Conservation (phyloP, 37 sponge, comb jelly and placozoan genomes). For the Amphimedon queenslandica region DNA sequence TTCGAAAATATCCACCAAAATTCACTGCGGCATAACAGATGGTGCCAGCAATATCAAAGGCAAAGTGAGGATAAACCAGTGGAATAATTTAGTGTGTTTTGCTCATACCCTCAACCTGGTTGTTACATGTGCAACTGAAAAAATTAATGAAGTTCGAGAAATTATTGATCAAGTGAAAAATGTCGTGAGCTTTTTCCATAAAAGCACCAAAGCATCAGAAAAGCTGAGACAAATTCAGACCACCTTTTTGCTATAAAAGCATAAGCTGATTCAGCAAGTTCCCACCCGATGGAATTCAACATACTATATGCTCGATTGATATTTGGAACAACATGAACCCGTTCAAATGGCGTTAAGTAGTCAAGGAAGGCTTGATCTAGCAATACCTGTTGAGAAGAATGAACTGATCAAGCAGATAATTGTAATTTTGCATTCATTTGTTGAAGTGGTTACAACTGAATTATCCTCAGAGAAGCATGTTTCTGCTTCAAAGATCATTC, state of each 20-base stretch:
- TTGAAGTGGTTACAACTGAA: neutral
- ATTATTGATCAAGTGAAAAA: neutral
- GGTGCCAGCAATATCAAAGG: constrained; percentile 1
- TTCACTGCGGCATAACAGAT: neutral
- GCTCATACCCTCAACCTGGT: neutral
- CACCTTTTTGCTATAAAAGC: neutral
- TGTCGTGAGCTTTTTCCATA: neutral
- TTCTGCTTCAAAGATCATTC: neutral
- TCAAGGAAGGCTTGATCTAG: neutral
- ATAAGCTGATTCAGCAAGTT: neutral
- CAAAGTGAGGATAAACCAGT: neutral
- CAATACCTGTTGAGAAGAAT: neutral
- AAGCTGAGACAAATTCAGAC: neutral
- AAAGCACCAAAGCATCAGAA: neutral
- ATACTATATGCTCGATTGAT: neutral
- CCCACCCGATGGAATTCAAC: neutral
- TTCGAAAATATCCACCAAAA: neutral
- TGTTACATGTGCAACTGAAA: neutral
- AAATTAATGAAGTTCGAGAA: neutral
- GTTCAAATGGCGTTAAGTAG: neutral
- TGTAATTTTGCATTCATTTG: neutral
- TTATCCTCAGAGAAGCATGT: neutral
- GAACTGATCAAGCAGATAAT: neutral
- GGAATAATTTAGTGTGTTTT: neutral
- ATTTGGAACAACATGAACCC: neutral